Conservation (phyloP, 2,888 invertebrate species). For the Sphaerolaimus hirsutus region DNA sequence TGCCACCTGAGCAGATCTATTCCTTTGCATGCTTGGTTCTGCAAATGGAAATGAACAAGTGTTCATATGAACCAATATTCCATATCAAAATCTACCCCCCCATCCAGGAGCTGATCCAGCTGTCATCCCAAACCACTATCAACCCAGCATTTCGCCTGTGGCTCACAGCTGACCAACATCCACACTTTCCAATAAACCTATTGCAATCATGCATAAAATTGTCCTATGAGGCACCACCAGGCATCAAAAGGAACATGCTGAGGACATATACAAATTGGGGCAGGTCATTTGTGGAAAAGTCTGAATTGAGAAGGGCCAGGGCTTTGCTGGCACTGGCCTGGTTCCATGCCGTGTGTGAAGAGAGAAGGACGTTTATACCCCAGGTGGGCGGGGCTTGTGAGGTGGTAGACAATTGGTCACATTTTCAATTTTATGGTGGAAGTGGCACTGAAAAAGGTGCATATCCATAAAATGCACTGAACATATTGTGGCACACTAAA, state of each 20-base stretch:
- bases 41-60: no score
- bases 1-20: no score
- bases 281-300: constrained; percentile 6
- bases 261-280: not conserved
- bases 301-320: constrained; percentile 27
- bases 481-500: no score
- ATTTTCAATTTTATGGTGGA: no score
- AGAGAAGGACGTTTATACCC: constrained; percentile 68
- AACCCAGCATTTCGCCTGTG: constrained; percentile 56
- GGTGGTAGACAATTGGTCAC: no score
- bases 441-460: no score
- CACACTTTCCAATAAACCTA: constrained; percentile 46
- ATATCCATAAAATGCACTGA: no score
- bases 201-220: constrained; percentile 49
- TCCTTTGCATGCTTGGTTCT: no score
- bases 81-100: no score
- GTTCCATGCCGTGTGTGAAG: constrained; percentile 61
- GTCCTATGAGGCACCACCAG: constrained; percentile 42
- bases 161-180: constrained; percentile 60
- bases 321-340: constrained; percentile 52
- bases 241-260: constrained; percentile 53
- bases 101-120: constrained; percentile 33
- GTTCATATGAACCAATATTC: no score
- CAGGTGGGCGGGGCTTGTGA: constrained; percentile 27
- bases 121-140: constrained; percentile 31